A percentile compares a stretch with the other conserved stretches of the same genome.
Evolutionary conservation across 2,113 vertebrate genomes (phyloP).

Genomic region (Cyprinodon brontotheroides): DNA sequence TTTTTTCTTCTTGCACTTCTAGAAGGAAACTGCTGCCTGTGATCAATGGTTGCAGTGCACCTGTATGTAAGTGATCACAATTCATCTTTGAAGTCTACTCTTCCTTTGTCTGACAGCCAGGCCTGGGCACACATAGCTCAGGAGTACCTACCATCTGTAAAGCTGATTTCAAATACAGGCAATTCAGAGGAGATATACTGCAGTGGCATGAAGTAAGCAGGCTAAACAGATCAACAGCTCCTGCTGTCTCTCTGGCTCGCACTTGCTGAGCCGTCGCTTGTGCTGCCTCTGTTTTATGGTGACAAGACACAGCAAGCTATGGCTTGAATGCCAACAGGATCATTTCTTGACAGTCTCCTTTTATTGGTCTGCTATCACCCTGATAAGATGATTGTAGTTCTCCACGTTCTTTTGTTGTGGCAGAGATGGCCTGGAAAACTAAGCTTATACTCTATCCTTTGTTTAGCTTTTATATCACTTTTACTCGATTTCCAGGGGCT

Average conservation of each 20-base stretch:
- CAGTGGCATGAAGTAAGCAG: constrained; percentile 61
- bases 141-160: constrained; percentile 64
- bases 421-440: constrained; percentile 65
- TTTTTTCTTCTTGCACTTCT: constrained; percentile 28
- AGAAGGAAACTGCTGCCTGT: constrained; percentile 53
- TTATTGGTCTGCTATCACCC: constrained; percentile 69
- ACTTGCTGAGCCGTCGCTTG: constrained; percentile 48
- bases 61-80: constrained; percentile 76
- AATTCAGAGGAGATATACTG: constrained; percentile 57
- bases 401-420: constrained; percentile 68
- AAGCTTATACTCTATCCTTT: constrained; percentile 54
- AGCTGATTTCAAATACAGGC: constrained; percentile 73
- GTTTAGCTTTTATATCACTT: constrained; percentile 65
- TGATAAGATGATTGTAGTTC: constrained; percentile 75
- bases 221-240: constrained; percentile 68
- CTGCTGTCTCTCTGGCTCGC: constrained; percentile 33
- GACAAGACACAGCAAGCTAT: constrained; percentile 66
- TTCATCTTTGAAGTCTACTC: constrained; percentile 63
- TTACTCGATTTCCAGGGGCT: constrained; percentile 50
- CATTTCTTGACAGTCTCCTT: constrained; percentile 72
- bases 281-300: constrained; percentile 69
- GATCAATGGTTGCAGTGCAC: constrained; percentile 75
- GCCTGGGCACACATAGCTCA: constrained; percentile 47
- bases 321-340: constrained; percentile 74
- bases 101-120: constrained; percentile 64